Conservation (phyloP, 2,797 vertebrate genomes). For the Bryconaethiops microstoma region DNA sequence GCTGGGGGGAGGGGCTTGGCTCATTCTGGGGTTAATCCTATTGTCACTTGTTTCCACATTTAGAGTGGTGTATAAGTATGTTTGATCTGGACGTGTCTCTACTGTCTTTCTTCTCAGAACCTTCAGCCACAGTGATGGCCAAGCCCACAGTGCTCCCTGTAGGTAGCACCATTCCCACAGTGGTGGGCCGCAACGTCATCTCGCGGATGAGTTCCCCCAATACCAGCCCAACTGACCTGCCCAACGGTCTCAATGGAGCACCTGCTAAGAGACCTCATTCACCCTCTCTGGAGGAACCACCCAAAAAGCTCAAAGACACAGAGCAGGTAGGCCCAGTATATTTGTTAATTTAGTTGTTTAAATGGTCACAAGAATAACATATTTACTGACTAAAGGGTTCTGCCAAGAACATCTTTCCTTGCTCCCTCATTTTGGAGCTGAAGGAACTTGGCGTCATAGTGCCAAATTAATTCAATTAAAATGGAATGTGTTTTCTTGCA, state of each 20-base stretch:
- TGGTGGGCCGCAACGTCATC: slow-evolving; percentile 70
- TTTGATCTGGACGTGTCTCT: background rate
- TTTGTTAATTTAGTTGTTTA: background rate
- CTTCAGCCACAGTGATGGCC: slow-evolving; percentile 61
- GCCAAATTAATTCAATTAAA: too few species aligned
- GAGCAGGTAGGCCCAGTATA: slow-evolving; percentile 79
- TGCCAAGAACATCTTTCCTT: too few species aligned
- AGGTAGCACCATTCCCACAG: slow-evolving; percentile 74
- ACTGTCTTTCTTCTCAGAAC: slow-evolving; percentile 65
- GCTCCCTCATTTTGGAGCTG: too few species aligned
- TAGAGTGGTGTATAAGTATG: background rate
- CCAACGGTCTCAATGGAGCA: slow-evolving; percentile 77
- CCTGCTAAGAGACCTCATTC: slow-evolving; percentile 82
- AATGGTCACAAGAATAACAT: background rate
- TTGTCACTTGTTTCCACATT: background rate
- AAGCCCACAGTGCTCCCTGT: slow-evolving; percentile 61
- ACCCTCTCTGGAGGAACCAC: slow-evolving; percentile 78
- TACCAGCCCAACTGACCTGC: slow-evolving; percentile 59
- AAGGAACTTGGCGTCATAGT: too few species aligned
- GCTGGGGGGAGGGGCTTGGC: too few species aligned
- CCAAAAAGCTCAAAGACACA: slow-evolving; percentile 82
- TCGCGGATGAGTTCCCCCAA: slow-evolving; percentile 61
- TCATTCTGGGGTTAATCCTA: background rate
- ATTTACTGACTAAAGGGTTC: too few species aligned
- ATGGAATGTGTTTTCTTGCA: too few species aligned